Base-by-base conservation (phyloP, 2,113 vertebrate species). In the Aythya baeri region DNA sequence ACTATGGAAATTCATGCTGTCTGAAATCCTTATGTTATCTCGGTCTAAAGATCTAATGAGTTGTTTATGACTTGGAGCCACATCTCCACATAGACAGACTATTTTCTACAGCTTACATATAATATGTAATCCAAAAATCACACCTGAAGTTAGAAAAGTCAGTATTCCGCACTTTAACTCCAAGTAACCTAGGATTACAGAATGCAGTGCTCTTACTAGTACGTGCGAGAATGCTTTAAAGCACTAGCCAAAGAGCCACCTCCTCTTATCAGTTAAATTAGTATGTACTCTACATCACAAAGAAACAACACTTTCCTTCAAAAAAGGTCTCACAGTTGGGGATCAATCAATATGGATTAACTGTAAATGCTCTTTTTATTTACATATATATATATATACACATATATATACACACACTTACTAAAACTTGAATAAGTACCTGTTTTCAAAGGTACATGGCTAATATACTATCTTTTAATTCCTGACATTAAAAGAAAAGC, bases 371-470 rank as follows among this genome's bases (percentile, higher is more conserved):
- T 61, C 38, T 62, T 73, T 90, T 90, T 78, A 89, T 13, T 76
- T 79, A 63, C 66, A 91, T 81, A 91, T 87, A 85, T 52, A 52
- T 20, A 49, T 49, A 49, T 49, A 23, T 13, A 50, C 7, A 25
- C 7, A 25, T 52, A 52, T 52, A 13, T 52, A 25, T 25, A 52
- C 13, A 25, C 75, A 94, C 58, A 97, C 93, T 67, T 90, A 86
- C 90, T 93, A 91, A 91, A 97, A 95, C 76, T 86, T 91, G 72
- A 76, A 88, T 88, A 96, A 97, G 84, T 92, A 97, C 95, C 92
- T 96, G 86, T 76, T 94, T 92, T 43, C 84, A 94, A 15, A 85
- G 57, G 41, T 18, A 88, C 95, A 62, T 72, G 50, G 27, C 49
- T 73, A 67, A 96, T 43, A 87, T 34, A 91, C 61, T 70, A 29